Base-by-base conservation (phyloP, 2,113 vertebrate species). In the Eulemur rufifrons region DNA sequence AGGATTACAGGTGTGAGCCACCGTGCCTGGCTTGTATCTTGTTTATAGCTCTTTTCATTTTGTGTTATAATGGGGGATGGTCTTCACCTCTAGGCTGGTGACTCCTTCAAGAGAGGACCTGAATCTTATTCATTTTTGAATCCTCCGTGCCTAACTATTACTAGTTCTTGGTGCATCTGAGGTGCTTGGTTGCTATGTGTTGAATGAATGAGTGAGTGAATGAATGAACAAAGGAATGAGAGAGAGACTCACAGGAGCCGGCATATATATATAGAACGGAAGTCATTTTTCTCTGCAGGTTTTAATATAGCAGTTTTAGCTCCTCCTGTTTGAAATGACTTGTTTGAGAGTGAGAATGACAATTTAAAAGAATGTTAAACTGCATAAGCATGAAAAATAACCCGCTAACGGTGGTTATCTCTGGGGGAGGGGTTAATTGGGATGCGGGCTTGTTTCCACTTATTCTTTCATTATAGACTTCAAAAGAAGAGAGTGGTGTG, bases 261-360 rank as follows among this genome's bases (percentile, higher is more conserved):
- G 71, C 11, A 5, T 61, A 4, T n/a, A 32, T 45, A 25, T 47
- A 34, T 12, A 11, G 45, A 14, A 21, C 29, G 42, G 29, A 69
- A 34, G 20, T 42, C 20, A 4, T 77, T 86, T 81, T 25, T 76
- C 73, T n/a, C 13, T 0, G n/a, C 25, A 89, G 42, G 68, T 32
- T 73, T 68, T 50, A 89, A n/a, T n/a, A n/a, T 14, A 77, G 94
- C 23, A 0, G n/a, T 80, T 68, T 83, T 15, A 86, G 54, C 50
- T 50, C 66, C 32, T 83, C 42, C 78, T 84, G 45, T 89, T 91
- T 63, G 74, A 77, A 94, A 89, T 29, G 23, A 68, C 73, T 91
- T 78, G n/a, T 91, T 95, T 95, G 78, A 63, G n/a, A 64, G 59
- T 73, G 69, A 34, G n/a, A 59, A 80, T n/a, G 23, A 86, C 68